Evolutionary conservation across 2,888 invertebrate species (phyloP).

Genomic region (Xanthostigma xanthostigma): DNA sequence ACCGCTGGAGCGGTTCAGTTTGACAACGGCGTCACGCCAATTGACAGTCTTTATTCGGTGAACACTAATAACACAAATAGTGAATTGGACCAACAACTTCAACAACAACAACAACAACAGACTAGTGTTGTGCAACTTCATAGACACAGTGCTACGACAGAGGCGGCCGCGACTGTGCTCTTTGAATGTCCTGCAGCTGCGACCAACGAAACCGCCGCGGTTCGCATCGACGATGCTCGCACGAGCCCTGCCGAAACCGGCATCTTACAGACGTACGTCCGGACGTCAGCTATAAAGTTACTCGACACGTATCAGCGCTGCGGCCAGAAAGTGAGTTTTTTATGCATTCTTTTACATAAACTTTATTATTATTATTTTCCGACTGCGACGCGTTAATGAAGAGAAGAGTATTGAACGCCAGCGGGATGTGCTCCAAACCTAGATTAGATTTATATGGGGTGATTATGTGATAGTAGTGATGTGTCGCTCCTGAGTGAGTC

Average conservation of each 20-base stretch:
- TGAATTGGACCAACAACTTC: not conserved
- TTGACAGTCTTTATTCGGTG: not conserved
- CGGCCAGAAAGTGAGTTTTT: conserved; percentile 41
- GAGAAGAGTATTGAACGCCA: too few species aligned
- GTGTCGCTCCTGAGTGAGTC: too few species aligned
- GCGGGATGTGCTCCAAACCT: too few species aligned
- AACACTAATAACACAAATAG: not conserved
- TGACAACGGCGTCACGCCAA: not conserved
- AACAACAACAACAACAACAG: not conserved
- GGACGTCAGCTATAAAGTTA: conserved; percentile 51
- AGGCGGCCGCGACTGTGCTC: conserved; percentile 24
- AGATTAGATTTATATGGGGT: too few species aligned
- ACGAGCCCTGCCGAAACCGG: conserved; percentile 19
- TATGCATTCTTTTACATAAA: too few species aligned
- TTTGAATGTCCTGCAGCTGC: conserved; percentile 31
- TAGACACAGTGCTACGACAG: not conserved
- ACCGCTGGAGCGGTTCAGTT: conserved; percentile 2
- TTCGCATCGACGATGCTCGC: conserved; percentile 12
- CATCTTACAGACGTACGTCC: conserved; percentile 39
- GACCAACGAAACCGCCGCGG: conserved; percentile 4
- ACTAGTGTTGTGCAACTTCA: not conserved
- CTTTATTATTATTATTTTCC: too few species aligned
- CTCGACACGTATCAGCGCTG: conserved; percentile 52
- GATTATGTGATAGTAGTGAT: too few species aligned
- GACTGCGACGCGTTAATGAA: too few species aligned